phyloP scores from a whole-genome alignment of 1,140 invertebrate genomes.

The Globodera ellingtonae region DNA sequence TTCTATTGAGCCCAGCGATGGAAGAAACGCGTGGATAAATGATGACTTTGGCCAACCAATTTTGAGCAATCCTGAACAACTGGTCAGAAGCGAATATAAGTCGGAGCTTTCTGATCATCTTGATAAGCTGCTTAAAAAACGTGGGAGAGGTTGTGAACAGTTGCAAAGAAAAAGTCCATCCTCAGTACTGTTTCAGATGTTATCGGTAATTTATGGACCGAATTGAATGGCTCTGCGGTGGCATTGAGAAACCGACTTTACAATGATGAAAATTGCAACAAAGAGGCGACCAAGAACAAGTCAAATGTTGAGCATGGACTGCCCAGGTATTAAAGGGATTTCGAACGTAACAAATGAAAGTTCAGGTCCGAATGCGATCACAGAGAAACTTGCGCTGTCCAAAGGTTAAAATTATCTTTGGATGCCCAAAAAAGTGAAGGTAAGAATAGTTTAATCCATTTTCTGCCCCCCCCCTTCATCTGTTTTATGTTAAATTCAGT shows the following conservation, averaged over 20 bases:
- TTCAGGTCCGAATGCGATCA: too few species aligned
- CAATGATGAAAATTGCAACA: neutral
- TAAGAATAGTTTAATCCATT: too few species aligned
- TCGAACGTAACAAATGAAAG: too few species aligned
- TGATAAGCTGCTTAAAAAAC: conserved; percentile 27
- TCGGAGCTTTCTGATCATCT: conserved; percentile 37
- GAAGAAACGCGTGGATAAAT: conserved; percentile 39
- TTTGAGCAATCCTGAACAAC: neutral
- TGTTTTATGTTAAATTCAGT: neutral
- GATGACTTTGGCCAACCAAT: conserved; percentile 2
- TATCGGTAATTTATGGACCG: conserved; percentile 17
- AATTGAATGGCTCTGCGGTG: conserved; percentile 26
- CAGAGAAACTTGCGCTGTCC: too few species aligned
- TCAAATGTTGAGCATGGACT: too few species aligned
- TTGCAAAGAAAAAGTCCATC: neutral
- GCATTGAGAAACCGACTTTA: conserved; percentile 16
- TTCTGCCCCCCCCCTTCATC: too few species aligned
- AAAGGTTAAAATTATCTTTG: too few species aligned
- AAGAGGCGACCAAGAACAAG: neutral
- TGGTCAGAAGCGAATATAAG: neutral
- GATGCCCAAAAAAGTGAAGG: too few species aligned
- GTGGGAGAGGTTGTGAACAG: conserved; percentile 29
- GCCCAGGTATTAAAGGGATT: too few species aligned
- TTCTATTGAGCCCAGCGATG: conserved; percentile 9
- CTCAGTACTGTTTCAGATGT: conserved; percentile 15